These are phyloP conservation scores for Gymnoscopelus microlampas DNA, from an alignment of 2,797 vertebrate species.

Conservation along the genomic window DNA sequence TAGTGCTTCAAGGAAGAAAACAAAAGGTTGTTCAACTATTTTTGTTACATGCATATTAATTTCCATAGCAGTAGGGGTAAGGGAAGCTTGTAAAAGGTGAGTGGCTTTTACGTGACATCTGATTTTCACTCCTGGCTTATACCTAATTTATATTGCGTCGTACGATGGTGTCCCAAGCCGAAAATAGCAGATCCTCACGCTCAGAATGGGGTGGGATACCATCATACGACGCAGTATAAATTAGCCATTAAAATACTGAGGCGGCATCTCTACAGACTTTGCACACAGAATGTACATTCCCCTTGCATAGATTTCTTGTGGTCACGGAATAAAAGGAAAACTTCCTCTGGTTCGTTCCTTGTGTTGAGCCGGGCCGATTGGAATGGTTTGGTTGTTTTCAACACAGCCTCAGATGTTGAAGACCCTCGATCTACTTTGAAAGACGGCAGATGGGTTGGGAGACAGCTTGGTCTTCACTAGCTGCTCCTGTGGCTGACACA, in stretches of 20 bases:
- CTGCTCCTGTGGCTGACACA: conserved; percentile 80
- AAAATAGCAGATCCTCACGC: too few relatives aligned
- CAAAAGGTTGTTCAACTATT: conserved; percentile 55
- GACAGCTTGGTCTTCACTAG: conserved; percentile 88
- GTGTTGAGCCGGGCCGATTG: conserved; percentile 35
- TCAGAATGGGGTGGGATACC: too few relatives aligned
- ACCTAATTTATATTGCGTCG: too few relatives aligned
- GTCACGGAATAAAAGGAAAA: conserved; percentile 64
- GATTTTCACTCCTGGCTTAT: conserved; percentile 23
- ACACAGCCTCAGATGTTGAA: conserved; percentile 86
- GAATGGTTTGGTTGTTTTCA: conserved; percentile 31
- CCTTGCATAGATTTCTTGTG: conserved; percentile 83
- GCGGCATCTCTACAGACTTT: conserved; percentile 36
- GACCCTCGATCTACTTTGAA: conserved; percentile 88
- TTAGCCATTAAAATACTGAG: conserved; percentile 7
- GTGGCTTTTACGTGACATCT: conserved; percentile 13
- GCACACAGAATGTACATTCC: conserved; percentile 37
- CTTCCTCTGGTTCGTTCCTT: conserved; percentile 43
- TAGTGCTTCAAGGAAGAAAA: conserved; percentile 23
- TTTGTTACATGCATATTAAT: conserved; percentile 73
- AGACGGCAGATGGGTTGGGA: conserved; percentile 93
- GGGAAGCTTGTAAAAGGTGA: conserved; percentile 24
- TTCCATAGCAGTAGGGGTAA: conserved; percentile 48
- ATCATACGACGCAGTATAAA: too few relatives aligned
- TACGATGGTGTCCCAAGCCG: too few relatives aligned